These are phyloP conservation scores for Crocallis elinguaria DNA, from an alignment of 2,888 invertebrate genomes.

Conservation along the genomic window DNA sequence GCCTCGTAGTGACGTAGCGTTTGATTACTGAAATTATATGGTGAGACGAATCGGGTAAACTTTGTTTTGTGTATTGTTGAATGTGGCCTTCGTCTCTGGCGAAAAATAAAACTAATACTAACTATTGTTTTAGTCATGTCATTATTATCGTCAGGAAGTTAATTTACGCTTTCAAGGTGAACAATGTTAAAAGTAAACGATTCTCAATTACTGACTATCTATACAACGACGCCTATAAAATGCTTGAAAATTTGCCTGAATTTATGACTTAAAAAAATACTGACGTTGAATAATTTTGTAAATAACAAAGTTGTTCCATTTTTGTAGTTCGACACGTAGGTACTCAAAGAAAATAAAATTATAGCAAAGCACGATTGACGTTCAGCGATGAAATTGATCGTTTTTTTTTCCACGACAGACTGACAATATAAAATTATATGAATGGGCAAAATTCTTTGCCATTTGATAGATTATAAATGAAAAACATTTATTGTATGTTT, in stretches of 20 bases:
- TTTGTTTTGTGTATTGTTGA: constrained; percentile 80
- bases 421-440: no score
- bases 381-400: no score
- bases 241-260: constrained; percentile 12
- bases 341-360: no score
- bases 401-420: no score
- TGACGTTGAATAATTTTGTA: background rate
- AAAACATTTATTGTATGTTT: no score
- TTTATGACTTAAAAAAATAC: constrained; percentile 11
- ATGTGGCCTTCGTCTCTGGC: constrained; percentile 69
- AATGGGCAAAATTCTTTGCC: no score
- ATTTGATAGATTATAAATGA: no score
- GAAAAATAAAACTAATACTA: constrained; percentile 80
- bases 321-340: constrained; percentile 37
- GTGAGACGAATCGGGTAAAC: constrained; percentile 76
- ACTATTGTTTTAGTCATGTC: constrained; percentile 81
- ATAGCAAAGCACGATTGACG: no score
- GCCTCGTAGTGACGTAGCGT: constrained; percentile 76
- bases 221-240: constrained; percentile 17
- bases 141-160: constrained; percentile 80
- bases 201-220: constrained; percentile 37
- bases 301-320: constrained; percentile 4
- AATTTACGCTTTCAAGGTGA: constrained; percentile 77
- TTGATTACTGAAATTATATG: constrained; percentile 82
- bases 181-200: constrained; percentile 47